A percentile compares a stretch with the other conserved stretches of the same genome.
phyloP scores from a whole-genome alignment of 1,140 invertebrate species.

The Copidosoma floridanum region DNA sequence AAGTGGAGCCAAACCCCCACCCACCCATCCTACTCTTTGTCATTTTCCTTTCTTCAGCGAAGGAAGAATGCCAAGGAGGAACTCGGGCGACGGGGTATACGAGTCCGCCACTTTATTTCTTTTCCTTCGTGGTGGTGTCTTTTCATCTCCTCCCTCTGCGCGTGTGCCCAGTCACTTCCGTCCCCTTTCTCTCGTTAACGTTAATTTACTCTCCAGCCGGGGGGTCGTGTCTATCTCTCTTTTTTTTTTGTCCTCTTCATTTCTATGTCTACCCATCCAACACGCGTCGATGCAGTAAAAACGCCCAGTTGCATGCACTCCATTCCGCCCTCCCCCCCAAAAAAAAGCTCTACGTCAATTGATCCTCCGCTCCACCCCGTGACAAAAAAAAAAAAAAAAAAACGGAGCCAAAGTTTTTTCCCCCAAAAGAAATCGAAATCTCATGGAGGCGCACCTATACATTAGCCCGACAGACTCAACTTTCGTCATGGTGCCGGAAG shows the following conservation, averaged over 20 bases:
- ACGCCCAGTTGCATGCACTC: no score
- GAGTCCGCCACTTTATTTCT: no score
- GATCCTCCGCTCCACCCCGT: not conserved
- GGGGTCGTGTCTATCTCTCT: not conserved
- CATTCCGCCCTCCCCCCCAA: not conserved
- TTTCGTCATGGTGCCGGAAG: no score
- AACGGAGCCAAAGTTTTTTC: no score
- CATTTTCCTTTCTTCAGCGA: constrained; percentile 15
- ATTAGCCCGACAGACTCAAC: no score
- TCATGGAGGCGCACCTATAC: no score
- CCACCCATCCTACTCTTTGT: constrained; percentile 4
- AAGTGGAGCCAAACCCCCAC: constrained; percentile 48
- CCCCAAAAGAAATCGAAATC: no score
- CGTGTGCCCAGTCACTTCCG: constrained; percentile 23
- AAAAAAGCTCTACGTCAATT: no score
- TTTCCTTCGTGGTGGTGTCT: not conserved
- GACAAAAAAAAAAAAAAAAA: no score
- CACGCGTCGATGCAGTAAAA: no score
- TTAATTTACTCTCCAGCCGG: constrained; percentile 18
- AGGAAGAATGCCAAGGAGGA: not conserved
- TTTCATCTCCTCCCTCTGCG: constrained; percentile 7
- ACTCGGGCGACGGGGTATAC: not conserved
- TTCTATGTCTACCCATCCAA: not conserved
- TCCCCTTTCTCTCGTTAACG: constrained; percentile 12
- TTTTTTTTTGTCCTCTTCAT: constrained; percentile 7